These are phyloP conservation scores for Papilio machaon DNA, from an alignment of 1,140 invertebrate genomes.

Conservation along the genomic window DNA sequence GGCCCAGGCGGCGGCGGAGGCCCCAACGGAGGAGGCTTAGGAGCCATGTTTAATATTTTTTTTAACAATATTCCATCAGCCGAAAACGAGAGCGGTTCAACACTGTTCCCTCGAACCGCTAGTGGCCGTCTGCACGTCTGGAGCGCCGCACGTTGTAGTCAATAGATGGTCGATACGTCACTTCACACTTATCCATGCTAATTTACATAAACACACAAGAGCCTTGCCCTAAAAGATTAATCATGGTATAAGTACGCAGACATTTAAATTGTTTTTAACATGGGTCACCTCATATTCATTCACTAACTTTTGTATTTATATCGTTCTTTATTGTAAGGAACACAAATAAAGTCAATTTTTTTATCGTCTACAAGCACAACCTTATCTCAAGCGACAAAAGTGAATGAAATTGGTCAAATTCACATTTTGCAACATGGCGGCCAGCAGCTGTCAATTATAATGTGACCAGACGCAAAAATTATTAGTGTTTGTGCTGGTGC, in stretches of 20 bases:
- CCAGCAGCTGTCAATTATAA: constrained; percentile 62
- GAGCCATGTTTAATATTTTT: constrained; percentile 57
- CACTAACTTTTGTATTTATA: neutral
- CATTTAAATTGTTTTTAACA: constrained; percentile 70
- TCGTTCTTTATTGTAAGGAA: neutral
- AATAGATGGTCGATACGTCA: constrained; percentile 67
- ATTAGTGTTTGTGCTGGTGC: neutral
- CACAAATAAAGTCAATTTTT: constrained; percentile 25
- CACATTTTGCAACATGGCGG: constrained; percentile 72
- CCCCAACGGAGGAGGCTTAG: constrained; percentile 48
- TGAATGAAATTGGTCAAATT: constrained; percentile 59
- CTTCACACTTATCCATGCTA: constrained; percentile 65
- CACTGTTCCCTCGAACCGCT: constrained; percentile 43
- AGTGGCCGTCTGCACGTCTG: constrained; percentile 53
- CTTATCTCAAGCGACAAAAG: constrained; percentile 47
- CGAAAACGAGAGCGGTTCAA: constrained; percentile 41
- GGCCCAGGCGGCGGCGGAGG: constrained; percentile 83
- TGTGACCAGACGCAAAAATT: constrained; percentile 44
- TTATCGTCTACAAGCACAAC: constrained; percentile 38
- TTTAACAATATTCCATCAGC: constrained; percentile 59
- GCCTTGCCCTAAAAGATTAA: constrained; percentile 78
- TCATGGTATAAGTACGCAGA: constrained; percentile 78
- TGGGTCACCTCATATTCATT: constrained; percentile 59
- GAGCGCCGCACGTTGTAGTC: constrained; percentile 68
- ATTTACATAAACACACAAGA: constrained; percentile 76